Conservation (phyloP, 2,888 invertebrate species). For the Sarcophaga subvicina region DNA sequence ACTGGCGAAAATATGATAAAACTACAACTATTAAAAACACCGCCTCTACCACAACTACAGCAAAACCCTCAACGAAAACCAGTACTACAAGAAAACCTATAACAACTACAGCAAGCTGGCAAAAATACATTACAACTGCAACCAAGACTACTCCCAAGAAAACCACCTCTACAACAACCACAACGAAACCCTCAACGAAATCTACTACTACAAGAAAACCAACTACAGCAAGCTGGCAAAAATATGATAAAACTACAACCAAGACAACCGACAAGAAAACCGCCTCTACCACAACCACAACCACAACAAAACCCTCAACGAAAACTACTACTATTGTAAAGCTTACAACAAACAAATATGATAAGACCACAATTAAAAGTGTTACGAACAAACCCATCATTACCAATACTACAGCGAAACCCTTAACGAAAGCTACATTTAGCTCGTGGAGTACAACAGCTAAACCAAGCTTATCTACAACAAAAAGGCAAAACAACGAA, state of each 20-base stretch:
- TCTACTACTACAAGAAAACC: slow-evolving; percentile 21
- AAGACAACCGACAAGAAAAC: not conserved
- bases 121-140: not conserved
- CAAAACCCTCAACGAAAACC: not conserved
- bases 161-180: not conserved
- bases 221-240: slow-evolving; percentile 39
- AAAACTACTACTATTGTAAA: slow-evolving; percentile 4
- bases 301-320: slow-evolving; percentile 34
- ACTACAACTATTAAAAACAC: not conserved
- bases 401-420: not conserved
- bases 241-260: slow-evolving; percentile 33
- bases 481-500: too few relatives aligned
- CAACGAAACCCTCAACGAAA: not conserved
- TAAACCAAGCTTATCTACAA: slow-evolving; percentile 1
- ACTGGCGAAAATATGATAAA: not conserved
- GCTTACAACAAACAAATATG: too few relatives aligned
- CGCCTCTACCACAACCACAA: slow-evolving; percentile 51
- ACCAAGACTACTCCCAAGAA: not conserved
- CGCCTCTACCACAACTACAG: not conserved
- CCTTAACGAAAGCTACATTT: not conserved
- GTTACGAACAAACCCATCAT: not conserved
- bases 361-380: not conserved
- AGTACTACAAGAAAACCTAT: not conserved
- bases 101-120: slow-evolving; percentile 16
- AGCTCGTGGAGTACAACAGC: not conserved